Evolutionary conservation across 92 coral and sea anemone genomes (phyloP), one percentile per base, ranked within the genome.

Genomic region (Scolanthus callimorphus): DNA sequence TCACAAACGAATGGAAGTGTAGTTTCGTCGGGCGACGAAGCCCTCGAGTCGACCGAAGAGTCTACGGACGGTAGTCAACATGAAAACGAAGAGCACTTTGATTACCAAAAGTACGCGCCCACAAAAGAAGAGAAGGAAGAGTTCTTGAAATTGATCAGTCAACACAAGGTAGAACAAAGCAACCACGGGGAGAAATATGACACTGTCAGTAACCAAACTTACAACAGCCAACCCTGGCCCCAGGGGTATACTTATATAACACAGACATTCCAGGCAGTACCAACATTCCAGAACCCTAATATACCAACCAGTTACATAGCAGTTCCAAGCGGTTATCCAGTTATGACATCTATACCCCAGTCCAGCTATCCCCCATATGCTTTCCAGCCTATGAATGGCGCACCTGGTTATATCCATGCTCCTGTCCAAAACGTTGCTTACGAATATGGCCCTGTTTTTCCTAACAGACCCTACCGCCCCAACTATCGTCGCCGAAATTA

Each of bases 41-140:
- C 46, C 29, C 34, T 44, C 13, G n/a, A n/a, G n/a, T 34, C 41
- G 15, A 44, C 55, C 34, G 60, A 61, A 41, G 38, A 50, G 49
- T 21, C 47, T 57, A 68, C 56, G 64, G 67, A 74, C 29, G 76
- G 69, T 41, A 46, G 62, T 48, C 52, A 20, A 20, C 22, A 9
- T 20, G 52, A 46, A 4, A 51, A 57, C 61, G 71, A 65, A 62
- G 82, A 81, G 44, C 88, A 83, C 29, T 88, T 88, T 57, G 96
- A 88, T 55, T 88, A 88, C 77, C 73, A 77, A 62, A 88, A 88
- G 59, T 88, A 68, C 56, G 85, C 76, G 46, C 96, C 96, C 11
- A 61, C 85, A 31, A 76, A 79, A 31, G 89, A 78, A 43, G 79
- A 72, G 34, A 72, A 49, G 38, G 96, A 88, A 38, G 86, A 88